These are phyloP conservation scores for Percopsis omiscomaycus DNA, from an alignment of 2,797 vertebrate genomes.

Conservation along the genomic window DNA sequence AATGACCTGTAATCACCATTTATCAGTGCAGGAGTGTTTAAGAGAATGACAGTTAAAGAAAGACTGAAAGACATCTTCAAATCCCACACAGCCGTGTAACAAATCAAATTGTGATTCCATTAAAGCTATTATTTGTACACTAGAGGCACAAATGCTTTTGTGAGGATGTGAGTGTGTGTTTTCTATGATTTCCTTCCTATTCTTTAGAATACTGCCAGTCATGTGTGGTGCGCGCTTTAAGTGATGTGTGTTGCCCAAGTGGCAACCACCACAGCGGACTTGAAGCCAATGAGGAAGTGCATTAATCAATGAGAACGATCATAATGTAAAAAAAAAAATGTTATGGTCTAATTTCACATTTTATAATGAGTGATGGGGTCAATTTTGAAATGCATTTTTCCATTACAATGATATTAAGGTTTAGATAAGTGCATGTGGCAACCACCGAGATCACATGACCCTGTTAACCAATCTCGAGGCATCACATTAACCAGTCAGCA, in stretches of 20 bases:
- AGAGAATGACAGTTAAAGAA: constrained; percentile 10
- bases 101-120: constrained; percentile 45
- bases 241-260: constrained; percentile 2
- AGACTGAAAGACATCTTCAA: constrained; percentile 20
- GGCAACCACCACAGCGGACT: too few relatives aligned
- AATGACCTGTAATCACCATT: constrained; percentile 34
- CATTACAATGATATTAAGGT: too few relatives aligned
- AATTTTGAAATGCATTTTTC: too few relatives aligned
- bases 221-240: constrained; percentile 15
- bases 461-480: too few relatives aligned
- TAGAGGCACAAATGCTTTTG: constrained; percentile 30
- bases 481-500: too few relatives aligned
- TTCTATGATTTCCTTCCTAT: constrained; percentile 40
- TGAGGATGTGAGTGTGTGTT: constrained; percentile 22
- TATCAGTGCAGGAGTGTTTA: constrained; percentile 2
- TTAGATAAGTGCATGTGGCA: too few relatives aligned
- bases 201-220: constrained; percentile 27
- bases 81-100: constrained; percentile 14
- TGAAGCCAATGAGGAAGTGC: too few relatives aligned
- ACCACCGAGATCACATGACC: too few relatives aligned
- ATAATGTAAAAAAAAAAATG: too few relatives aligned
- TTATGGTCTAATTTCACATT: too few relatives aligned
- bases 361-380: too few relatives aligned
- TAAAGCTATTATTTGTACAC: constrained; percentile 33
- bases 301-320: too few relatives aligned